Evolutionary conservation across 2,888 invertebrate species (phyloP).

Genomic region (Odontomyia ornata): DNA sequence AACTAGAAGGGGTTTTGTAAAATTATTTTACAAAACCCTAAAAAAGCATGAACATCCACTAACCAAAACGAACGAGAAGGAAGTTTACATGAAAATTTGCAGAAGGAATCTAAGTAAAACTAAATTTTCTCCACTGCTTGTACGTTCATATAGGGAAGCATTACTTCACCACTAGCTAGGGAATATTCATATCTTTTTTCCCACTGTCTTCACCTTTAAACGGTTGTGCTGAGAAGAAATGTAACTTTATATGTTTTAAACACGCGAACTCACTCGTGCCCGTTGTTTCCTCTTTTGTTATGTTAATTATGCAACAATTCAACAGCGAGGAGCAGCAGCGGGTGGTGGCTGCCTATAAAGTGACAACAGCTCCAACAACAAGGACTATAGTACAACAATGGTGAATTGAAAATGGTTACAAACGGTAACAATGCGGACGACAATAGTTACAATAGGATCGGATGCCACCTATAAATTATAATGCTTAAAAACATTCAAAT

Average conservation of each 20-base stretch:
- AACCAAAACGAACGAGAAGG: neutral
- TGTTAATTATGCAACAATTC: constrained; percentile 47
- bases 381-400: neutral
- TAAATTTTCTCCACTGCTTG: neutral
- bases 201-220: constrained; percentile 49
- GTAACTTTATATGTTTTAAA: constrained; percentile 44
- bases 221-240: constrained; percentile 46
- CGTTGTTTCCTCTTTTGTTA: constrained; percentile 46
- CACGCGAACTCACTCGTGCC: constrained; percentile 44
- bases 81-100: neutral
- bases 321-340: neutral
- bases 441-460: constrained; percentile 30
- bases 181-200: constrained; percentile 30
- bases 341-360: constrained; percentile 44
- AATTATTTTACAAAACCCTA: too few relatives aligned
- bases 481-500: constrained; percentile 39
- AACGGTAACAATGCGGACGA: constrained; percentile 1
- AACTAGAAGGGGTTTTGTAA: too few relatives aligned
- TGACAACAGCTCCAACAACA: constrained; percentile 11
- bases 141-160: neutral
- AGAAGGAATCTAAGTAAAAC: neutral
- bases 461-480: constrained; percentile 42
- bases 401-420: neutral
- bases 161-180: neutral
- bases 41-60: neutral